A percentile compares a stretch with the other conserved stretches of the same genome.
These are phyloP conservation scores for Bombus ignitus DNA, from an alignment of 1,140 invertebrate species.

Conservation along the genomic window DNA sequence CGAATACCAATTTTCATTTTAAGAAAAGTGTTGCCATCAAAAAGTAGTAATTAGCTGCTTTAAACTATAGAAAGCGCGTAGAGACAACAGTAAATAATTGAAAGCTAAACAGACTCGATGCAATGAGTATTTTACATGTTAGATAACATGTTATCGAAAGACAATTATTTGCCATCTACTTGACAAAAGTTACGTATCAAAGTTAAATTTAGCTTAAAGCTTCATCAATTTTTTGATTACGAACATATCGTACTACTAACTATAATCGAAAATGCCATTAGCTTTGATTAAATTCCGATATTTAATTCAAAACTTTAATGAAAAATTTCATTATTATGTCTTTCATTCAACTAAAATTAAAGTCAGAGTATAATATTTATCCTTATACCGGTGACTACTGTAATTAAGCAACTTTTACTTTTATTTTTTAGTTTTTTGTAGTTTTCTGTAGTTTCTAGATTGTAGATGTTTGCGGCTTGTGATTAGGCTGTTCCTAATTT, in stretches of 20 bases:
- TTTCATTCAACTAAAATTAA: neutral
- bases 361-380: neutral
- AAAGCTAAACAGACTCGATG: neutral
- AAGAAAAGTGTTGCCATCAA: conserved; percentile 45
- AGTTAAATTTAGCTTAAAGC: too few species aligned
- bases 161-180: neutral
- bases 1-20: conserved; percentile 81
- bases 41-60: conserved; percentile 1
- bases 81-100: neutral
- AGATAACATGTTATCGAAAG: neutral
- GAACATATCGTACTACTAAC: too few species aligned
- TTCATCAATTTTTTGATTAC: too few species aligned
- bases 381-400: neutral
- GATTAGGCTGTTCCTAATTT: neutral
- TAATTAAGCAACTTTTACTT: neutral
- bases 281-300: neutral
- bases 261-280: too few species aligned
- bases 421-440: neutral
- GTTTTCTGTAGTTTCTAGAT: neutral
- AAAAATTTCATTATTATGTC: neutral
- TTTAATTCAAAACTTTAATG: neutral
- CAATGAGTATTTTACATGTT: neutral
- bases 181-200: neutral
- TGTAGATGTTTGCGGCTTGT: neutral
- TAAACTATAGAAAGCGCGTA: neutral